Evolutionary conservation across 2,113 vertebrate species (phyloP).

Genomic region (Ariopsis seemanni): DNA sequence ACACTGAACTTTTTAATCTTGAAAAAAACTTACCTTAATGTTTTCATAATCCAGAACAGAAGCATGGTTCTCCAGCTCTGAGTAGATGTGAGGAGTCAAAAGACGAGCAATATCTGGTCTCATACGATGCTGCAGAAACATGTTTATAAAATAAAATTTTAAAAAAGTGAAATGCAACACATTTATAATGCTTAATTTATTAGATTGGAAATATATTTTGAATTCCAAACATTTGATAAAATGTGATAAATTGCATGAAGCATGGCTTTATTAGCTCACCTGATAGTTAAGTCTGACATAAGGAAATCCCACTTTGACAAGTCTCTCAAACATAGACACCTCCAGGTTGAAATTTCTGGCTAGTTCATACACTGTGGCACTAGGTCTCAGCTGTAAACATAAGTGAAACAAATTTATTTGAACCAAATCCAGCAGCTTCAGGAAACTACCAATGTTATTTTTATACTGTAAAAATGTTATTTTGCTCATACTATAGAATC

Average conservation of each 20-base stretch:
- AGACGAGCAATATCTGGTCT: constrained; percentile 89
- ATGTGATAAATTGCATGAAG: neutral
- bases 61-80: constrained; percentile 85
- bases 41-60: constrained; percentile 88
- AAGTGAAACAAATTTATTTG: constrained; percentile 3
- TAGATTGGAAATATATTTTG: neutral
- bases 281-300: constrained; percentile 89
- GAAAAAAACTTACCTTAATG: constrained; percentile 78
- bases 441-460: neutral
- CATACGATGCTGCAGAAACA: constrained; percentile 85
- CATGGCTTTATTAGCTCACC: constrained; percentile 65
- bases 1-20: neutral
- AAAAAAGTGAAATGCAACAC: neutral
- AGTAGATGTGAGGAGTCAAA: constrained; percentile 87
- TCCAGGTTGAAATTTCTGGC: constrained; percentile 91
- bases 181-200: neutral
- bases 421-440: neutral
- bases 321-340: constrained; percentile 93
- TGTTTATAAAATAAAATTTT: neutral
- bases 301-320: constrained; percentile 83
- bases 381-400: constrained; percentile 81
- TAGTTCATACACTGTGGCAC: constrained; percentile 89
- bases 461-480: neutral
- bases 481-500: neutral
- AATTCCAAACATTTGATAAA: neutral